A percentile compares a stretch with the other conserved stretches of the same genome.
phyloP scores from a whole-genome alignment of 2,888 invertebrate species.

The Stenotaenia linearis region DNA sequence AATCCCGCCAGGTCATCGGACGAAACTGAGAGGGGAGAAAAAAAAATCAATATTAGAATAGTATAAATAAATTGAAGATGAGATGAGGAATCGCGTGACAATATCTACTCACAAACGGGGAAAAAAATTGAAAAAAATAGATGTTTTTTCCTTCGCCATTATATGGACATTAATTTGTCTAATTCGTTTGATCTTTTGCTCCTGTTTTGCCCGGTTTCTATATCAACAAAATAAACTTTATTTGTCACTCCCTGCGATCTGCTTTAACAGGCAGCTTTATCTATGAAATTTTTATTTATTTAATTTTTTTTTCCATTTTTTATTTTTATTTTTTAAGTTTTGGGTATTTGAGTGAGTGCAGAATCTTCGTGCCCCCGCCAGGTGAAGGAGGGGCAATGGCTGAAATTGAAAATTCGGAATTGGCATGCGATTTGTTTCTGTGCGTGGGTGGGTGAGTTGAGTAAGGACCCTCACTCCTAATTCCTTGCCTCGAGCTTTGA shows the following conservation, averaged over 20 bases:
- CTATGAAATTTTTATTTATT: neutral
- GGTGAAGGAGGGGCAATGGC: conserved; percentile 19
- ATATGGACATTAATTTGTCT: conserved; percentile 11
- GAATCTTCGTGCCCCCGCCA: conserved; percentile 10
- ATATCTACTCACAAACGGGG: neutral
- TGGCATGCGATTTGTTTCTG: conserved; percentile 19
- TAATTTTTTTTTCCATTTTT: neutral
- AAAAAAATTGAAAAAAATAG: neutral
- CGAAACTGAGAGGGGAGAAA: conserved; percentile 11
- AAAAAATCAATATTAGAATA: conserved; percentile 19
- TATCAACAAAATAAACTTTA: neutral
- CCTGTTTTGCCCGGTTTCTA: neutral
- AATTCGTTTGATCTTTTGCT: neutral
- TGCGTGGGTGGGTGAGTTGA: conserved; percentile 19
- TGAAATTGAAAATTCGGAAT: conserved; percentile 19
- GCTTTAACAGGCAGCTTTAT: neutral
- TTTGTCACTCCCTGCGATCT: neutral
- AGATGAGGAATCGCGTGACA: conserved; percentile 10
- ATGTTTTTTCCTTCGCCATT: neutral
- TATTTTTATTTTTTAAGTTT: neutral
- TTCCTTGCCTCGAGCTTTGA: conserved; percentile 19
- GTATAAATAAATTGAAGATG: conserved; percentile 15
- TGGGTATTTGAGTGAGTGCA: neutral
- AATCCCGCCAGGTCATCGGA: conserved; percentile 19
- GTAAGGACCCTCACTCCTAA: conserved; percentile 19